These are phyloP conservation scores for Spialia ferax DNA, from an alignment of 2,888 invertebrate species.

Conservation along the genomic window DNA sequence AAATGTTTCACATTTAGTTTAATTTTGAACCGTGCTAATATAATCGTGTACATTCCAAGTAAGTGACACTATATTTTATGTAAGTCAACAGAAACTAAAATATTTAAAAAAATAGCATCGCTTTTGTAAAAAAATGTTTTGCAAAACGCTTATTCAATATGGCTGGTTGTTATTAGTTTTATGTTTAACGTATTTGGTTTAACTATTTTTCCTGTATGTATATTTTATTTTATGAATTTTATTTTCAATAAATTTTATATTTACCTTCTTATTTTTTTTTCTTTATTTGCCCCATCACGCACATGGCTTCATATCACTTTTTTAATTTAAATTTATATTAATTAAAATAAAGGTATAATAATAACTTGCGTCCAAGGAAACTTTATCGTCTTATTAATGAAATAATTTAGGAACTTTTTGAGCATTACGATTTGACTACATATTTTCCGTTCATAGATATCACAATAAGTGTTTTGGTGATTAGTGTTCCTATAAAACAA, in stretches of 20 bases:
- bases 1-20: slow-evolving; percentile 5
- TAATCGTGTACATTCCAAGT: slow-evolving; percentile 55
- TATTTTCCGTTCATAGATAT: not conserved
- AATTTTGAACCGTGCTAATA: not conserved
- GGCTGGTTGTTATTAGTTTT: slow-evolving; percentile 40
- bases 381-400: not conserved
- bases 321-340: not conserved
- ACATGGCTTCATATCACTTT: not conserved
- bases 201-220: slow-evolving; percentile 57
- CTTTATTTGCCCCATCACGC: slow-evolving; percentile 5
- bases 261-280: not conserved
- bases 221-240: slow-evolving; percentile 57
- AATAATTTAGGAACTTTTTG: not conserved
- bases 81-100: not conserved
- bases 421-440: not conserved
- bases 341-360: not conserved
- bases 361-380: not conserved
- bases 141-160: not conserved
- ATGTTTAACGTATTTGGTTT: slow-evolving; percentile 49
- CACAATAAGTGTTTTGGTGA: slow-evolving; percentile 8
- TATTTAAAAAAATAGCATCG: not conserved
- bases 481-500: not conserved
- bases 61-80: slow-evolving; percentile 45
- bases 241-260: slow-evolving; percentile 36
- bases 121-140: not conserved